Conservation (phyloP, 2,113 vertebrate genomes). For the Toxotes chatareus region DNA sequence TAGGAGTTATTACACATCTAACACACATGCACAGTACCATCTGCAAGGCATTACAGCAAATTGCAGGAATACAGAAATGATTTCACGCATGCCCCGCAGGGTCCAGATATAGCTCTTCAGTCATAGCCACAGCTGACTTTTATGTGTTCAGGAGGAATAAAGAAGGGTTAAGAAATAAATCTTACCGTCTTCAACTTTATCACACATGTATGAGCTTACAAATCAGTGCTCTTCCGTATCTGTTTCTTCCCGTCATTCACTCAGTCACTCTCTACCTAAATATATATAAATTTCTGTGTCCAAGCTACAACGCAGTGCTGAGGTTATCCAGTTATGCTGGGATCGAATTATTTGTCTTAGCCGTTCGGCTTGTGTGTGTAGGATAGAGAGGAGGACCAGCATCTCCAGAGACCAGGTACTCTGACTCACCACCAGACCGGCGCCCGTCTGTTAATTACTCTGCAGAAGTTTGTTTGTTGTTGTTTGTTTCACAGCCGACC, state of each 20-base stretch:
- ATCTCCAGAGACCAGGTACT: conserved; percentile 28
- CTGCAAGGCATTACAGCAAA: conserved; percentile 79
- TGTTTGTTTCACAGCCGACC: neutral
- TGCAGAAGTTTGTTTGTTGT: neutral
- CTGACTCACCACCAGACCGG: neutral
- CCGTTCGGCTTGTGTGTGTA: conserved; percentile 32
- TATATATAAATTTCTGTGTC: conserved; percentile 16
- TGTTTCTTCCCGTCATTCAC: neutral
- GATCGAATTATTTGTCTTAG: conserved; percentile 35
- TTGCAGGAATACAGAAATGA: conserved; percentile 76
- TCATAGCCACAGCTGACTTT: conserved; percentile 37
- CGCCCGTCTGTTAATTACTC: neutral
- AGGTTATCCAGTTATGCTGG: conserved; percentile 35
- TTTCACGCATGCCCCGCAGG: conserved; percentile 73
- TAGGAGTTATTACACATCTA: conserved; percentile 49
- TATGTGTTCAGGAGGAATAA: conserved; percentile 52
- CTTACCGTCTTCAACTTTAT: conserved; percentile 27
- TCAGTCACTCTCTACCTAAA: neutral
- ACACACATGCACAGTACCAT: conserved; percentile 59
- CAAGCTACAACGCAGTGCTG: conserved; percentile 5
- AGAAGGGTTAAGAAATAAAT: conserved; percentile 49
- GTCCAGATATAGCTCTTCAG: conserved; percentile 68
- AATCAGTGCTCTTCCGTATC: neutral
- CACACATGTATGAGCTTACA: conserved; percentile 28
- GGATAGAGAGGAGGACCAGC: neutral